phyloP scores from a whole-genome alignment of 2,113 vertebrate genomes.

The Misgurnus anguillicaudatus region DNA sequence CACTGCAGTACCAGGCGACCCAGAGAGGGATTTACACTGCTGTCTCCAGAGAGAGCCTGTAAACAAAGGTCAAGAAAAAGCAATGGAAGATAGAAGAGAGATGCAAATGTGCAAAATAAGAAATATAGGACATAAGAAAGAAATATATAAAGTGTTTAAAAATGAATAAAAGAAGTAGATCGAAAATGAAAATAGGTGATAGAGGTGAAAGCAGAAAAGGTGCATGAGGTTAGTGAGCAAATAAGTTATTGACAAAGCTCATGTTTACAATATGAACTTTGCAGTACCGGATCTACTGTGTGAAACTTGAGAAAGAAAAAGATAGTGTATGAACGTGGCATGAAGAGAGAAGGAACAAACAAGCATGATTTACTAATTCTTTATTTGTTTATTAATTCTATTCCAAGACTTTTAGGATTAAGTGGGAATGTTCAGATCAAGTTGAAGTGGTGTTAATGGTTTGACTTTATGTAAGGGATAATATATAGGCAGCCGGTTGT shows the following conservation, averaged over 20 bases:
- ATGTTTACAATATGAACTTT: constrained; percentile 55
- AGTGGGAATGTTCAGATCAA: not conserved
- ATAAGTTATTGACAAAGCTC: constrained; percentile 46
- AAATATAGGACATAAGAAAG: not conserved
- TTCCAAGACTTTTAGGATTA: not conserved
- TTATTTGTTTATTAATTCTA: not conserved
- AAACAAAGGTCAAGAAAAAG: constrained; percentile 3
- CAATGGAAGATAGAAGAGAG: constrained; percentile 21
- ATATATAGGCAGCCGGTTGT: too few species aligned
- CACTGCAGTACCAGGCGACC: constrained; percentile 88
- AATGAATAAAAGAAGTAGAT: constrained; percentile 5
- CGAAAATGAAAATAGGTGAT: constrained; percentile 36
- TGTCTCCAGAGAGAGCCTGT: constrained; percentile 93
- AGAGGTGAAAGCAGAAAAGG: constrained; percentile 30
- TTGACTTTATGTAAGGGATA: too few species aligned
- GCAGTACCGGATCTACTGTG: constrained; percentile 68
- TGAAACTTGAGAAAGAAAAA: constrained; percentile 57
- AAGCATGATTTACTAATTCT: constrained; percentile 4
- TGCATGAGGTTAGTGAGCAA: constrained; percentile 36
- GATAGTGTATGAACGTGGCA: constrained; percentile 50
- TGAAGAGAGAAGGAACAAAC: constrained; percentile 33
- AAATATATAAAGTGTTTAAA: not conserved
- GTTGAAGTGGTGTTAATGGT: not conserved
- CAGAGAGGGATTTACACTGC: constrained; percentile 87
- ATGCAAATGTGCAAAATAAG: not conserved